phyloP scores from a whole-genome alignment of 2,113 vertebrate genomes.

The Chionis minor region DNA sequence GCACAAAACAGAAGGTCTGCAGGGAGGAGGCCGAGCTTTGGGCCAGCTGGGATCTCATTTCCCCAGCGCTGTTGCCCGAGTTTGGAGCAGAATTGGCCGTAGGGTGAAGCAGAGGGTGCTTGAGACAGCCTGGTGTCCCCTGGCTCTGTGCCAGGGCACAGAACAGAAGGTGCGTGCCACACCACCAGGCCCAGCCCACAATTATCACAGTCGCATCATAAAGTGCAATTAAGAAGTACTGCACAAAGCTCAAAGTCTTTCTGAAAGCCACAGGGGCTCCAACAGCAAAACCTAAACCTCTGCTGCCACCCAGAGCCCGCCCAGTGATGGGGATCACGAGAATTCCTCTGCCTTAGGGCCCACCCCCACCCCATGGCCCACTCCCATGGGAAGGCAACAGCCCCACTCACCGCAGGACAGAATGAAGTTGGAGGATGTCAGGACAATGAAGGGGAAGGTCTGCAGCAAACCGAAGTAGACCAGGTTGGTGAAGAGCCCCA shows the following conservation, averaged over 20 bases:
- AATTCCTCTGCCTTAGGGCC: background rate
- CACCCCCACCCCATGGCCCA: background rate
- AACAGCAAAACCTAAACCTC: background rate
- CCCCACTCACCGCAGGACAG: slow-evolving; percentile 87
- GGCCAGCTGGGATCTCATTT: rapidly evolving
- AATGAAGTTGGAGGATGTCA: slow-evolving; percentile 95
- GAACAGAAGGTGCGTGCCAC: rapidly evolving
- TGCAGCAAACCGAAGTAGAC: slow-evolving; percentile 94
- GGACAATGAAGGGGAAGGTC: slow-evolving; percentile 94
- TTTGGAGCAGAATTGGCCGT: rapidly evolving
- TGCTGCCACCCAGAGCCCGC: background rate
- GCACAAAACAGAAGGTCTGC: background rate
- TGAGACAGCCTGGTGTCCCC: rapidly evolving
- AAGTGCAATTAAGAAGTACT: rapidly evolving
- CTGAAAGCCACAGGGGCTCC: rapidly evolving
- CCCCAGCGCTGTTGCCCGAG: background rate
- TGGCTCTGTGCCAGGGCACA: rapidly evolving
- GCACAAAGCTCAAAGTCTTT: background rate
- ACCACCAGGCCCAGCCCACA: background rate
- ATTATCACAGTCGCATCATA: background rate
- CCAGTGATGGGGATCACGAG: rapidly evolving
- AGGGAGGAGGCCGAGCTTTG: background rate
- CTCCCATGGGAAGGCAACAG: background rate
- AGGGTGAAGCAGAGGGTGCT: background rate
- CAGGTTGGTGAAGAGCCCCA: slow-evolving; percentile 95